A percentile compares a stretch with the other conserved stretches of the same genome.
Conservation (phyloP, 2,113 vertebrate genomes). For the Pyxicephalus adspersus region DNA sequence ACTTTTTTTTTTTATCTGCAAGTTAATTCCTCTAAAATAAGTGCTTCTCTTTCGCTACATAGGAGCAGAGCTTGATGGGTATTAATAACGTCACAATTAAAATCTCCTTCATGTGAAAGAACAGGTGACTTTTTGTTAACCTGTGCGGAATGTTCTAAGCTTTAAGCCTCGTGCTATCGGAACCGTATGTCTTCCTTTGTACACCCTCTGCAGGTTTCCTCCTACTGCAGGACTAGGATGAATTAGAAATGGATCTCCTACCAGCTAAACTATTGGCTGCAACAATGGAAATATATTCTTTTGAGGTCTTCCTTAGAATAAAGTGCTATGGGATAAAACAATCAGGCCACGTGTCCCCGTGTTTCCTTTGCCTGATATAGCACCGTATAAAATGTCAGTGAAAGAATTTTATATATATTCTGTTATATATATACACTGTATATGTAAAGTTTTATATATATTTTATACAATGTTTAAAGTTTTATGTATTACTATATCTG, state of each 20-base stretch:
- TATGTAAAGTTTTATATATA: too few relatives aligned
- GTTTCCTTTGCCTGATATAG: constrained; percentile 25
- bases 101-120: constrained; percentile 10
- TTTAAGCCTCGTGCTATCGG: not conserved
- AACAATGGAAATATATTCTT: constrained; percentile 53
- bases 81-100: constrained; percentile 44
- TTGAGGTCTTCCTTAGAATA: constrained; percentile 50
- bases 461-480: too few relatives aligned
- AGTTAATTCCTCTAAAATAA: constrained; percentile 1
- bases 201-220: constrained; percentile 38
- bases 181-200: constrained; percentile 31
- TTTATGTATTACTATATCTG: too few relatives aligned
- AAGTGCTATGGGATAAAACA: constrained; percentile 43
- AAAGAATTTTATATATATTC: constrained; percentile 3
- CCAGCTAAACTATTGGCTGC: constrained; percentile 47
- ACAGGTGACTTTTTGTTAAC: not conserved
- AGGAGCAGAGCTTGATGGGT: constrained; percentile 2
- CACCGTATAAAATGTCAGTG: not conserved
- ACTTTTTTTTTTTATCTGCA: not conserved
- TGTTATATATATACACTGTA: too few relatives aligned
- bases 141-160: constrained; percentile 30
- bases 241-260: constrained; percentile 43
- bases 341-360: constrained; percentile 6
- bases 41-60: not conserved
- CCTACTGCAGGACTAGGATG: constrained; percentile 41